Evolutionary conservation across 2,888 invertebrate genomes (phyloP).

Genomic region (Formica aserva): DNA sequence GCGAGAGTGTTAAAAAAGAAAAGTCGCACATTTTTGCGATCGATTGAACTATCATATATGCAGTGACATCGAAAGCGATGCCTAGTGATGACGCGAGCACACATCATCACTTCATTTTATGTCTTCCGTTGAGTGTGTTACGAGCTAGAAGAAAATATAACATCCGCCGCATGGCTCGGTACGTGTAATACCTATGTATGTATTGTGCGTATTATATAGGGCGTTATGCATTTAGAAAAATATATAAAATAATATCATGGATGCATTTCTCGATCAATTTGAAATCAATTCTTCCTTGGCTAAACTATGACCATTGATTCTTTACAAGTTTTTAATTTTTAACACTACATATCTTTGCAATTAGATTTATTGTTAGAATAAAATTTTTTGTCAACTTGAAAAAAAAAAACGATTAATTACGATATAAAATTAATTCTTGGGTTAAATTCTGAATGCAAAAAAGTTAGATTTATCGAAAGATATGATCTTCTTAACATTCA

Average conservation of each 20-base stretch:
- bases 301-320: background rate
- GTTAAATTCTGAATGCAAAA: background rate
- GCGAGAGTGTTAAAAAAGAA: background rate
- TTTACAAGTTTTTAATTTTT: background rate
- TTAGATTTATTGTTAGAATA: background rate
- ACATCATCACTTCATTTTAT: slow-evolving; percentile 43
- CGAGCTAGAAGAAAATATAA: slow-evolving; percentile 48
- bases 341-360: background rate
- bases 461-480: background rate
- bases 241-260: background rate
- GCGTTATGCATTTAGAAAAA: background rate
- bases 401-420: background rate
- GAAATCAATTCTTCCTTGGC: background rate
- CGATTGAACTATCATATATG: slow-evolving; percentile 44
- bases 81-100: slow-evolving; percentile 64
- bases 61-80: slow-evolving; percentile 69
- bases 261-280: background rate
- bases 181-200: slow-evolving; percentile 15
- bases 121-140: slow-evolving; percentile 48
- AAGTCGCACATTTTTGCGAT: background rate
- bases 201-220: background rate
- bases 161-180: slow-evolving; percentile 65
- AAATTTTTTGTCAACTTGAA: background rate
- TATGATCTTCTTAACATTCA: background rate
- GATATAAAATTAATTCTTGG: background rate